Evolutionary conservation across 2,797 vertebrate genomes (phyloP).

Genomic region (Vireo griseus): DNA sequence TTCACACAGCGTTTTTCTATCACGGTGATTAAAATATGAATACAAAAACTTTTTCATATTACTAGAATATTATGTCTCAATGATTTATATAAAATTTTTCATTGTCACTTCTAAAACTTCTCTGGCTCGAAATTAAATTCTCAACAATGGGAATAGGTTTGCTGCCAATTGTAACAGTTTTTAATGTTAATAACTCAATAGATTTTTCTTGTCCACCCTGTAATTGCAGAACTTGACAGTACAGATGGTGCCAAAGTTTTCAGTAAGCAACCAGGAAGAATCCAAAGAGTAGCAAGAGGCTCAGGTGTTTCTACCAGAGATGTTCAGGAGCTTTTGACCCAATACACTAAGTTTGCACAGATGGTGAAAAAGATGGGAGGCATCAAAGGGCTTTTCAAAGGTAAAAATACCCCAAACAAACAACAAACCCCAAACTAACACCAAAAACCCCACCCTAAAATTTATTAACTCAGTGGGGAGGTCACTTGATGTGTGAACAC

Average conservation of each 20-base stretch:
- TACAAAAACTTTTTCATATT: not conserved
- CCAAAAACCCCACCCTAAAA: not conserved
- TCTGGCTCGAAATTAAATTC: not conserved
- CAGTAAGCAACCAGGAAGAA: slow-evolving; percentile 94
- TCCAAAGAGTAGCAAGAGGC: slow-evolving; percentile 92
- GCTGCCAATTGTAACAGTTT: not conserved
- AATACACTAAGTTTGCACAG: slow-evolving; percentile 98
- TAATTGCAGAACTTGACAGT: slow-evolving; percentile 88
- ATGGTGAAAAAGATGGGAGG: slow-evolving; percentile 99
- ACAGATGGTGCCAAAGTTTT: slow-evolving; percentile 98
- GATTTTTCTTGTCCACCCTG: not conserved
- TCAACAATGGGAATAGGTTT: not conserved
- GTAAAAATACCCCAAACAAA: slow-evolving; percentile 56
- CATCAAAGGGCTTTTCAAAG: slow-evolving; percentile 98
- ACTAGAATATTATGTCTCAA: not conserved
- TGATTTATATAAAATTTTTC: not conserved
- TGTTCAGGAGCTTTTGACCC: slow-evolving; percentile 95
- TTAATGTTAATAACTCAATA: not conserved
- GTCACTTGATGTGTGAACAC: not conserved
- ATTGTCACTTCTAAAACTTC: not conserved
- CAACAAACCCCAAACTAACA: not conserved
- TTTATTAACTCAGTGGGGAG: not conserved
- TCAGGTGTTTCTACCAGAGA: slow-evolving; percentile 94
- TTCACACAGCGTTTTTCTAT: not conserved
- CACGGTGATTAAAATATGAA: not conserved